A percentile compares a stretch with the other conserved stretches of the same genome.
Evolutionary conservation across 2,797 vertebrate species (phyloP).

Genomic region (Falco berigora): DNA sequence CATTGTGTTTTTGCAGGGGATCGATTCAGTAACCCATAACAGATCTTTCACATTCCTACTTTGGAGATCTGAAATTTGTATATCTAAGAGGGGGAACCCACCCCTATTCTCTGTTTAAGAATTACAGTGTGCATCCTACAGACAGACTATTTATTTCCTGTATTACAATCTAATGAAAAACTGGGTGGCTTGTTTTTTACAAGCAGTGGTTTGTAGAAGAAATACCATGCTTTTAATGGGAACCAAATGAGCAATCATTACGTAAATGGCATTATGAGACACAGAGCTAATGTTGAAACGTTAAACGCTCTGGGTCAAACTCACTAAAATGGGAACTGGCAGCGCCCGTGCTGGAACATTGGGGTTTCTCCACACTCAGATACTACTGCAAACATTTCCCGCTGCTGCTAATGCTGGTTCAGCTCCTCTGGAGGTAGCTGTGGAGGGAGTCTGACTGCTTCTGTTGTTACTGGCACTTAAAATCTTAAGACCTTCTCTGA

Average conservation of each 20-base stretch:
- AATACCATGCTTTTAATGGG: constrained; percentile 67
- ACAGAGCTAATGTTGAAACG: constrained; percentile 55
- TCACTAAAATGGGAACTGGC: constrained; percentile 58
- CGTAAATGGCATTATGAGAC: constrained; percentile 47
- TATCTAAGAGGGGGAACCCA: neutral
- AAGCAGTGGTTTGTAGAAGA: constrained; percentile 65
- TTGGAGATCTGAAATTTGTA: neutral
- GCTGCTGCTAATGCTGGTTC: neutral
- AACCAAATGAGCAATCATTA: constrained; percentile 66
- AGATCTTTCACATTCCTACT: neutral
- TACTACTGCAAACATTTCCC: neutral
- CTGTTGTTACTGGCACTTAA: neutral
- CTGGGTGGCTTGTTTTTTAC: constrained; percentile 39
- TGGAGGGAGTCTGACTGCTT: neutral
- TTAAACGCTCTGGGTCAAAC: constrained; percentile 60
- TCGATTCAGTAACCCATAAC: neutral
- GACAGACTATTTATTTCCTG: neutral
- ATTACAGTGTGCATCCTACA: neutral
- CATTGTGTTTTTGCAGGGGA: neutral
- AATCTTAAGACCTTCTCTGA: neutral
- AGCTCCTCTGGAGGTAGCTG: neutral
- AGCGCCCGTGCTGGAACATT: neutral
- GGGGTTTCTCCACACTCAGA: neutral
- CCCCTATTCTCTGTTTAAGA: neutral
- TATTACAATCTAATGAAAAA: neutral